Base-by-base conservation (phyloP, 2,888 invertebrate genomes). In the Allygus modestus region DNA sequence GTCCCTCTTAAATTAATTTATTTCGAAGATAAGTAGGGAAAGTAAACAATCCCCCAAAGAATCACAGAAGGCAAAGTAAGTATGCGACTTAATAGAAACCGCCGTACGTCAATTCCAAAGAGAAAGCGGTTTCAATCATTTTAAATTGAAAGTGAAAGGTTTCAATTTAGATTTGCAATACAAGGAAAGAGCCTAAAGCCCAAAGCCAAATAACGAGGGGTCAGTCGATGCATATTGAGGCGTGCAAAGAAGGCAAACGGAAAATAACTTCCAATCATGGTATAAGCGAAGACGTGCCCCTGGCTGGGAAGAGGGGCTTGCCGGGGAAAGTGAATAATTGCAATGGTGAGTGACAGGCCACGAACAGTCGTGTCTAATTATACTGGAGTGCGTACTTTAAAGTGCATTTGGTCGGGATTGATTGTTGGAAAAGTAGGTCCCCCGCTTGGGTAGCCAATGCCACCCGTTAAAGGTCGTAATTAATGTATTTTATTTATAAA, bases 361-460 rank as follows among this genome's bases (percentile, higher is more conserved):
- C 46, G 75, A 28, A n/a, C 26, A 26, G 26, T 77, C 75, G 75
- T 77, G 75, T 15, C 75, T 77, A 77, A 77, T 77, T 77, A 77
- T 77, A 28, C 31, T 17, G 11, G 23, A 11, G 5, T 65, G 28
- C 28, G 65, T 58, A 65, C 65, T 65, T 26, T 65, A 28, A 65
- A 65, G 12, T 65, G 65, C 17, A 65, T 65, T 65, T 28, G 17
- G 58, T 2, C 17, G n/a, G n/a, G n/a, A n/a, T n/a, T n/a, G n/a
- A n/a, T n/a, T n/a, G n/a, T 58, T 23, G 58, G 9, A 12, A 58
- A 58, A 58, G 26, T 58, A 58, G 58, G 23, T 58, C 26, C 58
- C 17, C 2, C 17, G 1, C 12, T 51, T 23, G 58, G 58, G 2
- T 51, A 51, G n/a, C 2, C 51, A 12, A 12, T 17, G 11, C 51